Base-by-base conservation (phyloP, 1,140 invertebrate genomes). In the Leptoteleia sp. region DNA sequence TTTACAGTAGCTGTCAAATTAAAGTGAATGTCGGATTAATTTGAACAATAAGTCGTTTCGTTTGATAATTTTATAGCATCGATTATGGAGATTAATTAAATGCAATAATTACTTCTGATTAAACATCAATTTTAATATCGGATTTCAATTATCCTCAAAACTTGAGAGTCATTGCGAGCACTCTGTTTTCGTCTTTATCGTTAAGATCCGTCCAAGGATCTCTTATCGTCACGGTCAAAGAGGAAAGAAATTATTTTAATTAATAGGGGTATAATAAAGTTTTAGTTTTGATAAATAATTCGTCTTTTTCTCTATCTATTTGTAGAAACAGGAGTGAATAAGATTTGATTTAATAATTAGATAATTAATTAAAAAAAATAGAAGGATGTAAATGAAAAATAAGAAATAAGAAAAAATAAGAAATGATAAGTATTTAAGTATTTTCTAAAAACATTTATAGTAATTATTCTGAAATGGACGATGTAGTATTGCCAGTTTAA, bases 71-170 rank as follows among this genome's bases (percentile, higher is more conserved):
- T 12, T 17, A 13, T n/a, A 13, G 37, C 27, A 35, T 37, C 13
- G 31, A 55, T 54, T 55, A 11, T 55, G 19, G 27, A 22, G 33
- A 48, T 55, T 48, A 68, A 68, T 68, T 68, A 57, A 55, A 68
- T 68, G 31, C 33, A 57, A 55, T 19, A 68, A 29, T 33, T 22
- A 47, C 38, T 67, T 55, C 8, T 35, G n/a, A 55, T 48, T 54
- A 29, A 8, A 45, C 62, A 67, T 68, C 43, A 48, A 59, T 50
- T 48, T 70, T 70, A 52, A 50, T 70, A 70, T 70, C 43, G 54
- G 43, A 70, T 70, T 70, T 59, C 65, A 59, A 48, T 70, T 59
- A 70, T 70, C 48, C 59, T 42, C 9, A 42, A 70, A 70, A 29
- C 54, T 50, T 42, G 2, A 70, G 35, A n/a, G 25, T 70, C 65